Evolutionary conservation across 2,888 invertebrate species (phyloP).

Genomic region (Rhodophaea formosa): DNA sequence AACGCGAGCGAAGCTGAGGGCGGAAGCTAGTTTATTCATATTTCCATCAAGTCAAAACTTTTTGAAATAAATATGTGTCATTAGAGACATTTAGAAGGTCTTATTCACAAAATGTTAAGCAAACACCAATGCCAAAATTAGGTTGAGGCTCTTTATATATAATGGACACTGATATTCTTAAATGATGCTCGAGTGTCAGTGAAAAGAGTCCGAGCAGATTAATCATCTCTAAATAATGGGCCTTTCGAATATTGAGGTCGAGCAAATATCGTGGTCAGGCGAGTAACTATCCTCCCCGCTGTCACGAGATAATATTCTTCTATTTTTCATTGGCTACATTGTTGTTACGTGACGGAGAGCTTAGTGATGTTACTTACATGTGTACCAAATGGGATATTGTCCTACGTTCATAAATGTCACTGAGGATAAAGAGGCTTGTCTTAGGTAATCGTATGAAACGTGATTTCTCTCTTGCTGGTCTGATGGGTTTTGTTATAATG

Average conservation of each 20-base stretch:
- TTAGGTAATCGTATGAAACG: too few relatives aligned
- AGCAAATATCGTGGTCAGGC: background rate
- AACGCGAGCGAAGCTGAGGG: too few relatives aligned
- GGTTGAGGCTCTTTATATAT: background rate
- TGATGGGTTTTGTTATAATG: too few relatives aligned
- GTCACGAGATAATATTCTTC: background rate
- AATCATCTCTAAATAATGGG: slow-evolving; percentile 1
- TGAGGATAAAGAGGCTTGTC: too few relatives aligned
- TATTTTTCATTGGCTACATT: background rate
- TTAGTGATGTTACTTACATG: background rate
- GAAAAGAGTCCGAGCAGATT: background rate
- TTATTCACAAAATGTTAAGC: background rate
- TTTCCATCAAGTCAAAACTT: too few relatives aligned
- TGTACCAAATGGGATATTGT: background rate
- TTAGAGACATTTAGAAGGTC: too few relatives aligned
- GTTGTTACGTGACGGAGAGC: background rate
- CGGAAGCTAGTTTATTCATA: too few relatives aligned
- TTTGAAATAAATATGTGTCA: too few relatives aligned
- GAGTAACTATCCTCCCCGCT: background rate
- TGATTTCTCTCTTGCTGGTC: too few relatives aligned
- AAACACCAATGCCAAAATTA: background rate
- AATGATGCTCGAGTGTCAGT: background rate
- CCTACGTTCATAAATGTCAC: too few relatives aligned
- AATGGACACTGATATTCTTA: slow-evolving; percentile 1
- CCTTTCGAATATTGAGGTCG: background rate